Conservation (phyloP, 2,888 invertebrate genomes). For the Hylaea fasciaria region DNA sequence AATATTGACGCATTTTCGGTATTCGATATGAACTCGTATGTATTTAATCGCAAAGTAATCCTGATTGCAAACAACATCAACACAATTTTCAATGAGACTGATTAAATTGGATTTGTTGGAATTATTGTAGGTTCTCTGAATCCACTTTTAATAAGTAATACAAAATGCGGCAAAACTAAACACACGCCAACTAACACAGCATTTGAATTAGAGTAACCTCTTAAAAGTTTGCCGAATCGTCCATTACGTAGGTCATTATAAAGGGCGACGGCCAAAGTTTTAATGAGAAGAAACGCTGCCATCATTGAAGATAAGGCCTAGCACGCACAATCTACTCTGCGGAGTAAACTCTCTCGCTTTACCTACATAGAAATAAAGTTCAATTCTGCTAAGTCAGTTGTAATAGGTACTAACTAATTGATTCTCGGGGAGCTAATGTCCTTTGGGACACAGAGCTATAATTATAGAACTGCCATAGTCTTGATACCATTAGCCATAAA, state of each 20-base stretch:
- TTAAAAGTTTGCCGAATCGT: conserved; percentile 52
- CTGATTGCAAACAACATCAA: no score
- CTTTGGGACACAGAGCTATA: conserved; percentile 42
- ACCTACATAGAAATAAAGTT: conserved; percentile 30
- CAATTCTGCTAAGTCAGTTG: conserved; percentile 35
- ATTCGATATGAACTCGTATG: background rate
- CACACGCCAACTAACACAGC: conserved; percentile 48
- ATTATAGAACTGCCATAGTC: conserved; percentile 37
- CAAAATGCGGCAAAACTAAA: background rate
- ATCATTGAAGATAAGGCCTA: conserved; percentile 52
- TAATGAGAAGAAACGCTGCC: conserved; percentile 65
- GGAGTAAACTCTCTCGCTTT: conserved; percentile 22
- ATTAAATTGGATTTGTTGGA: background rate
- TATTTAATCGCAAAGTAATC: background rate
- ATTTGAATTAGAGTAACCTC: conserved; percentile 57
- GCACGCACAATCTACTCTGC: conserved; percentile 16
- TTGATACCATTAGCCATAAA: conserved; percentile 29
- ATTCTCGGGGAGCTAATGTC: conserved; percentile 60
- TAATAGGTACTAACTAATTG: conserved; percentile 71
- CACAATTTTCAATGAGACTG: background rate
- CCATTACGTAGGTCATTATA: conserved; percentile 66
- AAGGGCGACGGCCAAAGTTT: conserved; percentile 66
- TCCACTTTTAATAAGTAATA: no score
- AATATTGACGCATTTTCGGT: conserved; percentile 15
- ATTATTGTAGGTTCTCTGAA: no score